Percentiles rank a stretch among this genome's conserved stretches.
Conservation (phyloP, 1,140 invertebrate species). For the Hesperophylax magnus region DNA sequence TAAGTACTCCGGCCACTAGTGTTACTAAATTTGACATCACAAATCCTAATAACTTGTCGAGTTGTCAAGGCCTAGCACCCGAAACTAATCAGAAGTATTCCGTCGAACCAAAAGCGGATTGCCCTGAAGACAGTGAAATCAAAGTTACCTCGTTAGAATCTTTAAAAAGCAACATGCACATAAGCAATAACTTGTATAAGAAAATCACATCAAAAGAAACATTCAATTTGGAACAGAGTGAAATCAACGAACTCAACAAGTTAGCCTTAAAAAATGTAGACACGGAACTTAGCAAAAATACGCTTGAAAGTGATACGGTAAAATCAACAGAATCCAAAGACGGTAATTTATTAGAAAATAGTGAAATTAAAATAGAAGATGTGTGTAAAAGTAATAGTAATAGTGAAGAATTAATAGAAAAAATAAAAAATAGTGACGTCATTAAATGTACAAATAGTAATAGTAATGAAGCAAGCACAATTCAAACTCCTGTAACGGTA, state of each 20-base stretch:
- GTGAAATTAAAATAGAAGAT: conserved; percentile 9
- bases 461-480: not conserved
- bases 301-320: not conserved
- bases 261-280: conserved; percentile 57
- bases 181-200: conserved; percentile 63
- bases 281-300: not conserved
- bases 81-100: conserved; percentile 52
- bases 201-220: conserved; percentile 66
- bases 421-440: conserved; percentile 13
- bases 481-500: not conserved
- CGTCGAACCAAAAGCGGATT: not conserved
- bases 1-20: conserved; percentile 12
- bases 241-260: conserved; percentile 68
- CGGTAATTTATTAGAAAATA: not conserved
- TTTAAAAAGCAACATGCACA: conserved; percentile 60
- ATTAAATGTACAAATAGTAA: not conserved
- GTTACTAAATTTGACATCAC: conserved; percentile 51
- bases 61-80: conserved; percentile 49
- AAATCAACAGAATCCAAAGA: not conserved
- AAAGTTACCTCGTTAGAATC: conserved; percentile 28
- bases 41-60: conserved; percentile 50
- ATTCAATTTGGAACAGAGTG: conserved; percentile 64
- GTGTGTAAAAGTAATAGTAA: not conserved
- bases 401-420: conserved; percentile 9
- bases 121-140: not conserved